Percentiles rank a stretch among this genome's conserved stretches.
phyloP scores from a whole-genome alignment of 2,797 vertebrate genomes.

The Lepilemur septentrionalis region DNA sequence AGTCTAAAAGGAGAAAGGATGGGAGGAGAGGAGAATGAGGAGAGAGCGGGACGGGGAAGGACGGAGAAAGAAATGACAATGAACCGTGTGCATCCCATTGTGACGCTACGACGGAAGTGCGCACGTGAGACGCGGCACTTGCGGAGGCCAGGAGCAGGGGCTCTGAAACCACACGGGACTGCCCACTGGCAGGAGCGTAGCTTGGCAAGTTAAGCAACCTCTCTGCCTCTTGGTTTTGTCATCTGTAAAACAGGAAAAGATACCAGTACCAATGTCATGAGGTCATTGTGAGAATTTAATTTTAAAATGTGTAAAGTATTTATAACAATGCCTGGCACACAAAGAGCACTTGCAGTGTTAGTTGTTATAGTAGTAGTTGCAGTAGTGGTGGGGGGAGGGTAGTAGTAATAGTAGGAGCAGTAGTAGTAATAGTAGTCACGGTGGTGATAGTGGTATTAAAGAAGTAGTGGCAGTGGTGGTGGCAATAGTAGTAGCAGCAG shows the following conservation, averaged over 20 bases:
- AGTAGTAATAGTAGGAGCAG: not conserved
- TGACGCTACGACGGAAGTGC: not conserved
- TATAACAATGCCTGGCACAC: not conserved
- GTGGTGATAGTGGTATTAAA: not conserved
- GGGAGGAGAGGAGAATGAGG: too few species aligned
- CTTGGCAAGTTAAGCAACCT: not conserved
- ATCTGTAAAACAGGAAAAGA: not conserved
- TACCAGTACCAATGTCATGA: not conserved
- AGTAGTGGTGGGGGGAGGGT: too few species aligned
- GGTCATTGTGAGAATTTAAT: not conserved
- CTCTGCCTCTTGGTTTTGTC: not conserved
- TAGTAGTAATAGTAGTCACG: too few species aligned
- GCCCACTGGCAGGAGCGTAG: not conserved
- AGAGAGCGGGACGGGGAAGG: not conserved
- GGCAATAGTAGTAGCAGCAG: not conserved
- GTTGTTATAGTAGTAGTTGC: not conserved
- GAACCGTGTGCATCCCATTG: too few species aligned
- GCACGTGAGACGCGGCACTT: rapidly evolving
- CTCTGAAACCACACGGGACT: not conserved
- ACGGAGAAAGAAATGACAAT: not conserved
- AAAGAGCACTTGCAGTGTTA: too few species aligned
- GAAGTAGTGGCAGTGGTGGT: too few species aligned
- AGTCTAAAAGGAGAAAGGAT: not conserved
- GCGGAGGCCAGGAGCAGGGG: not conserved
- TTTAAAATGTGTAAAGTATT: not conserved